Percentiles rank a stretch among this genome's conserved stretches.
phyloP scores from a whole-genome alignment of 2,113 vertebrate genomes.

The Steatornis caripensis region DNA sequence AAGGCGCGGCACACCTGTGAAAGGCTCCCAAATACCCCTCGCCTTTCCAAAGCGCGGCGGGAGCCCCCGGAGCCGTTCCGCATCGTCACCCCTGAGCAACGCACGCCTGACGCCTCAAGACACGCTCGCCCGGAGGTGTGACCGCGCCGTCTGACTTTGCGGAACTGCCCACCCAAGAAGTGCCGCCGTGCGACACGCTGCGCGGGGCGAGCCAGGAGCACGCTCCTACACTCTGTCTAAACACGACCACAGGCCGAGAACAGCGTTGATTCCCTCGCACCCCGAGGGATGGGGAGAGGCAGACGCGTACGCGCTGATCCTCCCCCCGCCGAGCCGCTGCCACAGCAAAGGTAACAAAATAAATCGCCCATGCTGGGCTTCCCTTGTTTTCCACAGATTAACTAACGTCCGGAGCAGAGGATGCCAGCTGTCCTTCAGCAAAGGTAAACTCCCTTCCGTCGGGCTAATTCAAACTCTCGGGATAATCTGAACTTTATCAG shows the following conservation, averaged over 20 bases:
- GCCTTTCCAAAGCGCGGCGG: not conserved
- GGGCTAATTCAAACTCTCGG: constrained; percentile 48
- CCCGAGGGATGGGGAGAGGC: not conserved
- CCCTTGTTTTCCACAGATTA: not conserved
- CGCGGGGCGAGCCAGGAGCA: too few species aligned
- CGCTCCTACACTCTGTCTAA: not conserved
- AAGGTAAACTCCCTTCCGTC: constrained; percentile 4
- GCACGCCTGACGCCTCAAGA: not conserved
- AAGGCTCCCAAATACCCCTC: not conserved
- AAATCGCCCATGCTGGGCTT: constrained; percentile 8
- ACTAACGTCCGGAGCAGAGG: not conserved
- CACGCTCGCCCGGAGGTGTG: rapidly evolving
- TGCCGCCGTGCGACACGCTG: rapidly evolving
- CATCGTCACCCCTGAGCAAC: not conserved
- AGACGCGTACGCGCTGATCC: not conserved
- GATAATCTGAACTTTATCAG: constrained; percentile 38
- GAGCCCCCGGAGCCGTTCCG: not conserved
- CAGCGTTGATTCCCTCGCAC: not conserved
- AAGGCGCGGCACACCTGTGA: not conserved
- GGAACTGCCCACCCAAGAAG: too few species aligned
- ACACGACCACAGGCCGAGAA: not conserved
- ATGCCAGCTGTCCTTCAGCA: not conserved
- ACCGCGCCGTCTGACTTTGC: rapidly evolving
- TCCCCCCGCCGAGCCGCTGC: constrained; percentile 10
- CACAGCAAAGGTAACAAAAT: not conserved